These are phyloP conservation scores for Pantelozetes paolii DNA, from an alignment of 2,888 invertebrate genomes.

Conservation along the genomic window DNA sequence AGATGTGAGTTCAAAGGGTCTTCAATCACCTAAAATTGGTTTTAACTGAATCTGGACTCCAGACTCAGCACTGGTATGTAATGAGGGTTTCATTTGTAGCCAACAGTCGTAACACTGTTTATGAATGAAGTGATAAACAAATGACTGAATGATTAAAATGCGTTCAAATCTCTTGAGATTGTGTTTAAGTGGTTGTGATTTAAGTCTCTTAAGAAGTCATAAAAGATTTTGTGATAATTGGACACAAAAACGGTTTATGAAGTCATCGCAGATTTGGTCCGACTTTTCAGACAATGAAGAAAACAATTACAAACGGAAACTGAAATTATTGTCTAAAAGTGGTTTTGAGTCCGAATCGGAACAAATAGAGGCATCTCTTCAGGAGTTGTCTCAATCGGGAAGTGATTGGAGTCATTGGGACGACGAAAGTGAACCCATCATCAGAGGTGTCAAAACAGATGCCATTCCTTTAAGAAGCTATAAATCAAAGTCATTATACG, in stretches of 20 bases:
- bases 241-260: too few relatives aligned
- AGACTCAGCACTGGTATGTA: too few relatives aligned
- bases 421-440: background rate
- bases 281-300: conserved; percentile 16
- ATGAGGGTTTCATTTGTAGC: too few relatives aligned
- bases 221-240: too few relatives aligned
- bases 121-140: too few relatives aligned
- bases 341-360: conserved; percentile 19
- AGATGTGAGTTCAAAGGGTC: too few relatives aligned
- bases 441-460: conserved; percentile 1
- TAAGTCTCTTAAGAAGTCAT: background rate
- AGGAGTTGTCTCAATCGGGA: background rate
- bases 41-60: too few relatives aligned
- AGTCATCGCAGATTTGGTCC: background rate
- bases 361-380: background rate
- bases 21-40: background rate
- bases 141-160: too few relatives aligned
- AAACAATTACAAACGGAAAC: conserved; percentile 12
- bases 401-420: conserved; percentile 6
- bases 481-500: conserved; percentile 27
- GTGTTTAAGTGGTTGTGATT: background rate
- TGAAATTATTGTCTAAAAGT: background rate
- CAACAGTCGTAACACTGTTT: too few relatives aligned
- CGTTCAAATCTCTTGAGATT: background rate
- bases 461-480: conserved; percentile 25